phyloP scores from a whole-genome alignment of 2,888 invertebrate species.

The Norana najaformis region DNA sequence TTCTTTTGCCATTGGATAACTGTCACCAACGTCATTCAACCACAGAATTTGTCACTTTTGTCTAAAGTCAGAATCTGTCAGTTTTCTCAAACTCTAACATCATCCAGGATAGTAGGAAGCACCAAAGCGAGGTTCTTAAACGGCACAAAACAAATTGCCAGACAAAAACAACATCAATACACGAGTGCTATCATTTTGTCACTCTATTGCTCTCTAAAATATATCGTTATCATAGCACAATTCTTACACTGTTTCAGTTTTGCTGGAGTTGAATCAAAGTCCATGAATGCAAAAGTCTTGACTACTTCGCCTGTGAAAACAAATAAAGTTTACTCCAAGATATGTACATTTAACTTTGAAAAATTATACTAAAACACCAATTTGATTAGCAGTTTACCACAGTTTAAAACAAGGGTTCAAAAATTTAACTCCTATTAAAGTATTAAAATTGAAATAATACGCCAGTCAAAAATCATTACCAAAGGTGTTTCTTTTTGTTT shows the following conservation, averaged over 20 bases:
- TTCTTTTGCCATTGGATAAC: too few species aligned
- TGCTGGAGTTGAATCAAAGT: conserved; percentile 25
- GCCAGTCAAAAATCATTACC: neutral
- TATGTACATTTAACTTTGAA: too few species aligned
- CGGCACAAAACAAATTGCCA: neutral
- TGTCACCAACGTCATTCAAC: neutral
- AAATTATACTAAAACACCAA: neutral
- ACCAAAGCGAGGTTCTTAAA: neutral
- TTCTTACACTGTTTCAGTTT: conserved; percentile 23
- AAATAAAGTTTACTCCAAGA: neutral
- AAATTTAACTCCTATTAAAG: neutral
- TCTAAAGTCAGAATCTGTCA: neutral
- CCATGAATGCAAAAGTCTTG: conserved; percentile 20
- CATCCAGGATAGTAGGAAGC: too few species aligned
- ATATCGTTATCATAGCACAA: neutral
- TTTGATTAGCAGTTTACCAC: neutral
- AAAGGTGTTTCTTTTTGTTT: neutral
- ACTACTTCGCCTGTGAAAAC: conserved; percentile 14
- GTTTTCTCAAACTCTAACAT: neutral
- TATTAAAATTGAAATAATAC: neutral
- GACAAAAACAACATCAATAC: neutral
- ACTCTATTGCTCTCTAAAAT: neutral
- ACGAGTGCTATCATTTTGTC: neutral
- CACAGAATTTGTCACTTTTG: neutral
- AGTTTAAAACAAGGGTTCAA: neutral